Conservation (phyloP, 2,797 vertebrate genomes). For the Chromis chromis region DNA sequence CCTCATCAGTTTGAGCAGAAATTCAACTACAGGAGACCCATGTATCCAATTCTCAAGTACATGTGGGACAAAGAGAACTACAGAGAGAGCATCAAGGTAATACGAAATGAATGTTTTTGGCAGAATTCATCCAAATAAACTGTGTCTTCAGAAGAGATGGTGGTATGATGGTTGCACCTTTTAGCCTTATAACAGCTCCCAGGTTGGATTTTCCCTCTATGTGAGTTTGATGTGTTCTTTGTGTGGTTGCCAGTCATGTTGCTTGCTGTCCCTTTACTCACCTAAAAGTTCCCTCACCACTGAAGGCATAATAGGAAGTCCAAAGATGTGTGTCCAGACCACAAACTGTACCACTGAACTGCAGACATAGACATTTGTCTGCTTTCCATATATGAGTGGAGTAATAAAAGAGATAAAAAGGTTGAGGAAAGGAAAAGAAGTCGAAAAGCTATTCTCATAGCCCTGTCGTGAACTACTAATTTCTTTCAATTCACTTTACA, state of each 20-base stretch:
- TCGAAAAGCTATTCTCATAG: neutral
- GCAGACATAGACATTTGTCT: conserved; percentile 7
- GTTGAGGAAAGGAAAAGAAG: neutral
- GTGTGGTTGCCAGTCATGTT: neutral
- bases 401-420: neutral
- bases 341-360: neutral
- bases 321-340: neutral
- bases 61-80: conserved; percentile 96
- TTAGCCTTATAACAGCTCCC: neutral
- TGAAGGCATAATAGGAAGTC: neutral
- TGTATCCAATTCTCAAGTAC: conserved; percentile 98
- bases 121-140: neutral
- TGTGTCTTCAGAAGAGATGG: neutral
- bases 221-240: neutral
- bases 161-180: neutral
- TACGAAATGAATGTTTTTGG: neutral
- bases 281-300: neutral
- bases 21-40: conserved; percentile 98
- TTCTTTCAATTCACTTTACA: neutral
- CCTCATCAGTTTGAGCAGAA: conserved; percentile 99
- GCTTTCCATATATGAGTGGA: neutral
- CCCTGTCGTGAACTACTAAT: neutral
- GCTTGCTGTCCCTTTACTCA: neutral
- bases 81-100: conserved; percentile 94
- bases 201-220: neutral